Evolutionary conservation across 2,113 vertebrate species (phyloP).

Genomic region (Lathamus discolor): DNA sequence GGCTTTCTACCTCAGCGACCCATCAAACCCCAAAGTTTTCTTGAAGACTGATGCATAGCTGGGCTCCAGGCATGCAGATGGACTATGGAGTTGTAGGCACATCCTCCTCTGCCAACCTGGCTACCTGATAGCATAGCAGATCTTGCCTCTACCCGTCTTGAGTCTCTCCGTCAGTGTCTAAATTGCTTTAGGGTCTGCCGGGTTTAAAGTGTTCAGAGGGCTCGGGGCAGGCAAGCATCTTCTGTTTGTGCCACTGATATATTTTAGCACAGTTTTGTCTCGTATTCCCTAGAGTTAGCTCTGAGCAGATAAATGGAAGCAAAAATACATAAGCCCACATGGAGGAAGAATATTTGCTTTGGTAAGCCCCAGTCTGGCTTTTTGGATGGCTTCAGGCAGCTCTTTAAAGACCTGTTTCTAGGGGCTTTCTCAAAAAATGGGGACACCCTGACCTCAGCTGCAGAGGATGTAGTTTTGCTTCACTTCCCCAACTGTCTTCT

Average conservation of each 20-base stretch:
- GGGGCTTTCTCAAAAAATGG: not conserved
- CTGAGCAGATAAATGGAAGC: not conserved
- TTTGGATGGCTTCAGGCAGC: not conserved
- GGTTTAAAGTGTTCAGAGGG: not conserved
- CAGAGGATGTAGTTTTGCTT: not conserved
- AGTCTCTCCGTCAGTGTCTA: not conserved
- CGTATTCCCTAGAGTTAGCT: not conserved
- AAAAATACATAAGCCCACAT: not conserved
- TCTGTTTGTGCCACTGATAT: not conserved
- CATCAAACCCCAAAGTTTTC: not conserved
- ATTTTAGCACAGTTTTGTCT: not conserved
- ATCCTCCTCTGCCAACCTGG: not conserved
- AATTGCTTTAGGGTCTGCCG: not conserved
- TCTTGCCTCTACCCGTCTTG: not conserved
- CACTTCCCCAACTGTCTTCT: not conserved
- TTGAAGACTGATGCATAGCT: not conserved
- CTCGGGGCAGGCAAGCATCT: not conserved
- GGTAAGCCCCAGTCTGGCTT: not conserved
- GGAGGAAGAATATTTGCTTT: not conserved
- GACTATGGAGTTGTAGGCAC: not conserved
- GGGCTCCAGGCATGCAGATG: not conserved
- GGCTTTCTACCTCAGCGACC: not conserved
- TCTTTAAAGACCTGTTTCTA: not conserved
- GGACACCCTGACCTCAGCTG: not conserved
- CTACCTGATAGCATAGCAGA: not conserved